These are phyloP conservation scores for Sprattus sprattus DNA, from an alignment of 2,113 vertebrate genomes.

Conservation along the genomic window DNA sequence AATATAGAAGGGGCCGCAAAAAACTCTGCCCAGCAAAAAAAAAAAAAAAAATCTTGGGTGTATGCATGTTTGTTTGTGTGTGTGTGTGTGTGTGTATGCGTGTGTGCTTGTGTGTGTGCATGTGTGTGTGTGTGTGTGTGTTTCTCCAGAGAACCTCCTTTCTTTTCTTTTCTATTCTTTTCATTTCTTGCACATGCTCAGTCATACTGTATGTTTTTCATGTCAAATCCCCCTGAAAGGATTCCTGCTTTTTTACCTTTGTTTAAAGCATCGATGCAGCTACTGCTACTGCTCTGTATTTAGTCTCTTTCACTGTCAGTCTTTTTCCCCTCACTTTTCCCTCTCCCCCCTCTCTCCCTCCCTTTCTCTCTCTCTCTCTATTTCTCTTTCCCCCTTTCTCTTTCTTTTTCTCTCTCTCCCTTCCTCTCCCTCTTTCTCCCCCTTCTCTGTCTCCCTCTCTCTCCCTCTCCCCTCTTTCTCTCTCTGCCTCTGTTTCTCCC, in stretches of 20 bases:
- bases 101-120: too few relatives aligned
- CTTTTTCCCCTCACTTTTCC: neutral
- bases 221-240: constrained; percentile 24
- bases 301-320: constrained; percentile 2
- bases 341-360: neutral
- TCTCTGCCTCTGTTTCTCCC: neutral
- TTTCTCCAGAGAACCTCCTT: constrained; percentile 37
- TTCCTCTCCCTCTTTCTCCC: too few relatives aligned
- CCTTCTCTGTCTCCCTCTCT: too few relatives aligned
- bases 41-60: too few relatives aligned
- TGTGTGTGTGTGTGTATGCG: too few relatives aligned
- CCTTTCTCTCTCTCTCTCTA: constrained; percentile 8
- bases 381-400: constrained; percentile 33
- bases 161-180: constrained; percentile 24
- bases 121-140: too few relatives aligned
- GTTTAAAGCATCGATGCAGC: neutral
- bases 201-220: constrained; percentile 25
- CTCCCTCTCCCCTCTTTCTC: too few relatives aligned
- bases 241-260: neutral
- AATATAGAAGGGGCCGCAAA: too few relatives aligned
- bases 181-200: constrained; percentile 12
- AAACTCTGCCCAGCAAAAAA: too few relatives aligned
- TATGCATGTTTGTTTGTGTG: too few relatives aligned
- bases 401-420: constrained; percentile 25
- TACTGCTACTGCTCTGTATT: constrained; percentile 9